Evolutionary conservation across 2,113 vertebrate genomes (phyloP), one percentile per base, ranked within the genome.

Genomic region (Thermophis baileyi): DNA sequence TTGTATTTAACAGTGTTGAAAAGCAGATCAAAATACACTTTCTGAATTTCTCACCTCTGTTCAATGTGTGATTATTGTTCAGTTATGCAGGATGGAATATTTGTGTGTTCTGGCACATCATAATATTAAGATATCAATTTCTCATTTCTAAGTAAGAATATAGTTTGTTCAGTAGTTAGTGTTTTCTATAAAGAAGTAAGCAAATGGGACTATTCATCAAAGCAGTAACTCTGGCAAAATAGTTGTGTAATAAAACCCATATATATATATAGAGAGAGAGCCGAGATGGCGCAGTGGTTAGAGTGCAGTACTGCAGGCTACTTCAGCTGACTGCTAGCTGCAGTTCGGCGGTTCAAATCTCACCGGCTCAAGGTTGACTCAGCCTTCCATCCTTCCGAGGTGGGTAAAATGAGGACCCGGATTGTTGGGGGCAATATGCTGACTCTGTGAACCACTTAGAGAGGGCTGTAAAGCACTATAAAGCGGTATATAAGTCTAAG

Each of bases 11-110:
- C 6, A 22, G 9, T 8, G 53, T 53, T 85, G 47, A 53, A 53
- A 81, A 81, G n/a, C 18, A 18, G 89, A 93, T 94, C 92, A n/a
- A 25, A 92, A 94, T 20, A 69, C 90, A 22, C 11, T 95, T 94
- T 90, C 55, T 92, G 0, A 87, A 89, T 93, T 95, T 44, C 22
- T 74, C 85, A 40, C 92, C 0, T 10, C 49, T 92, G 51, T 94
- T 74, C 93, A 57, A 89, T 54, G 0, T 0, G 60, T 89, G 81
- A 12, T 63, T 60, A 4, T 93, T 94, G 87, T 49, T 95, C 1
- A 40, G 95, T 95, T 95, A 47, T 60, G 50, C 16, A 85, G 86
- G 88, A 55, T 92, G 27, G 51, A 1, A 16, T 46, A 90, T 91
- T 6, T 51, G 1, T 46, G 60, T 25, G 20, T 85, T 91, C 51